Conservation (phyloP, 1,140 invertebrate species). For the Aplysia californica region DNA sequence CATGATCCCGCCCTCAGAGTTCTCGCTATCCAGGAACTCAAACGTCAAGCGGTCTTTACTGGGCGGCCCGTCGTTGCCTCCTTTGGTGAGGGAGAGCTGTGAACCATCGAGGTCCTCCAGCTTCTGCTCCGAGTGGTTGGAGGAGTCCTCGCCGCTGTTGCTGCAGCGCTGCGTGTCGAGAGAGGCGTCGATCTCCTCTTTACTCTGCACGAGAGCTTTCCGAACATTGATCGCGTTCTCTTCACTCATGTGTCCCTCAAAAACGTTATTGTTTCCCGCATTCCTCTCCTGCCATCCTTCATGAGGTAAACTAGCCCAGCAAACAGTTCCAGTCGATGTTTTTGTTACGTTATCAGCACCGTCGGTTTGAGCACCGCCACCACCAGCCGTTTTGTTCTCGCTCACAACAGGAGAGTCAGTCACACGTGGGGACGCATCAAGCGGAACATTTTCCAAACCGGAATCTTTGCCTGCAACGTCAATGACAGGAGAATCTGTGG, state of each 20-base stretch:
- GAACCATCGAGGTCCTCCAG: neutral
- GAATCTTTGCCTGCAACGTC: too few relatives aligned
- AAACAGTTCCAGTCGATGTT: neutral
- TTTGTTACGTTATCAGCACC: neutral
- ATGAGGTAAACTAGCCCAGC: neutral
- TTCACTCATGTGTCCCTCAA: neutral
- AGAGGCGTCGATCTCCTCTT: slow-evolving; percentile 10
- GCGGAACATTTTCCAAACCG: too few relatives aligned
- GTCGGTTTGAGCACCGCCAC: neutral
- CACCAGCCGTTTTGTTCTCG: neutral
- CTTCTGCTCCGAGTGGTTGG: neutral
- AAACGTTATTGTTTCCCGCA: too few relatives aligned
- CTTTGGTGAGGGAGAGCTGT: neutral
- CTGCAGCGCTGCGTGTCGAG: neutral
- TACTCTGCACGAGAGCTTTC: neutral
- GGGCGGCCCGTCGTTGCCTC: neutral
- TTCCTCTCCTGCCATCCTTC: neutral
- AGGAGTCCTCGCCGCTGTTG: slow-evolving; percentile 14
- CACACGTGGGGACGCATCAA: too few relatives aligned
- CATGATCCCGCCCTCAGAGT: slow-evolving; percentile 17
- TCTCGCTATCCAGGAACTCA: slow-evolving; percentile 12
- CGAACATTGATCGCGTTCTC: neutral
- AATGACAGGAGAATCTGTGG: too few relatives aligned
- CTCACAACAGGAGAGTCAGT: too few relatives aligned
- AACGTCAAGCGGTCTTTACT: slow-evolving; percentile 1